phyloP scores from a whole-genome alignment of 2,113 vertebrate genomes.

The Nansenia antarctica region DNA sequence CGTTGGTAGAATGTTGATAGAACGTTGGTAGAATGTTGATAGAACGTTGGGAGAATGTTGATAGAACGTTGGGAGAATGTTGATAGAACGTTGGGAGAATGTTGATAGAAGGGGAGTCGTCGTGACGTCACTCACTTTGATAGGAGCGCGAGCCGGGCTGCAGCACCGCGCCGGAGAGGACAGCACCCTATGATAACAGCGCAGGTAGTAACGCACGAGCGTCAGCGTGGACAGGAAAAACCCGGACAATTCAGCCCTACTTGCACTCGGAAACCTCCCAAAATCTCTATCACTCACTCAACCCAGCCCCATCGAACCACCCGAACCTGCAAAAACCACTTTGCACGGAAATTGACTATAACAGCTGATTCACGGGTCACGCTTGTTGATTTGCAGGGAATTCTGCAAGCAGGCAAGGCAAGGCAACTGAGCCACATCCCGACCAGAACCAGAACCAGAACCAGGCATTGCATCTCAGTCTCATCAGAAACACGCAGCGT shows the following conservation, averaged over 20 bases:
- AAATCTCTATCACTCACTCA: not conserved
- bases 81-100: too few relatives aligned
- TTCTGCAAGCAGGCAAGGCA: constrained; percentile 65
- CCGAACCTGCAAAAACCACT: not conserved
- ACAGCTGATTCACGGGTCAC: constrained; percentile 34
- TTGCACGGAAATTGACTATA: constrained; percentile 9
- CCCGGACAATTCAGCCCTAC: not conserved
- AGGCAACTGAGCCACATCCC: constrained; percentile 58
- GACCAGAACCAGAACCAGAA: constrained; percentile 19
- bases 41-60: too few relatives aligned
- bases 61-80: too few relatives aligned
- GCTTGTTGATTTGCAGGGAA: constrained; percentile 70
- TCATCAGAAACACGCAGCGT: constrained; percentile 5
- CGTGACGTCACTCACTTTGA: constrained; percentile 53
- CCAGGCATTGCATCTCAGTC: not conserved
- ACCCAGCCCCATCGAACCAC: not conserved
- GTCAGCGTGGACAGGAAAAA: not conserved
- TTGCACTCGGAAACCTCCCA: not conserved
- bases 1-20: too few relatives aligned
- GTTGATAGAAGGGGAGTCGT: too few relatives aligned
- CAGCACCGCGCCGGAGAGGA: constrained; percentile 73
- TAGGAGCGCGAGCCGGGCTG: constrained; percentile 42
- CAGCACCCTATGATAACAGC: constrained; percentile 71
- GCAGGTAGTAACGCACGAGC: constrained; percentile 62
- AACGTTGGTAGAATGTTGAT: too few relatives aligned